phyloP scores from a whole-genome alignment of 2,888 invertebrate genomes.

The Spisula solida region DNA sequence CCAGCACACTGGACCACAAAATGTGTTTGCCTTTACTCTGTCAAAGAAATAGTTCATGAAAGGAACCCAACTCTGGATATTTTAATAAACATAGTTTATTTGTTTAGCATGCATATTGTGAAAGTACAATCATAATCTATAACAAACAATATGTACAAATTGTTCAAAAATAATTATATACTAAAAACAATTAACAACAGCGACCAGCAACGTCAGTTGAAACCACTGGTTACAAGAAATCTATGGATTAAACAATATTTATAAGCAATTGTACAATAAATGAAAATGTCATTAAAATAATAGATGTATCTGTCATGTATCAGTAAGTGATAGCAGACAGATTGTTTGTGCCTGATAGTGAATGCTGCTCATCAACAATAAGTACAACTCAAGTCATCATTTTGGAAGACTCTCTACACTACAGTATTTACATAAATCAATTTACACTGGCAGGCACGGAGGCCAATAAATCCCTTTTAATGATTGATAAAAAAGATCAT shows the following conservation, averaged over 20 bases:
- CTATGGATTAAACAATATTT: conserved; percentile 18
- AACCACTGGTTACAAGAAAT: background rate
- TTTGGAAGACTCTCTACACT: background rate
- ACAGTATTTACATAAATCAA: background rate
- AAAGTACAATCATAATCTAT: conserved; percentile 19
- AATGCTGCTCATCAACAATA: background rate
- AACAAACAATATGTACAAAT: conserved; percentile 23
- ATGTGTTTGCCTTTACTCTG: no score
- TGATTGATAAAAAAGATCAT: no score
- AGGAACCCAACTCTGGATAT: background rate
- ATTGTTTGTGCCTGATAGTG: background rate
- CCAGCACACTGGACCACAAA: no score
- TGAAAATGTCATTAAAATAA: background rate
- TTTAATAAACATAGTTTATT: conserved; percentile 16
- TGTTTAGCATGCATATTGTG: conserved; percentile 16
- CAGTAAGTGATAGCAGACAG: background rate
- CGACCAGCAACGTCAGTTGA: background rate
- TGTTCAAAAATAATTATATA: conserved; percentile 8
- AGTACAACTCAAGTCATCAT: background rate
- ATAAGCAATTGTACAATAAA: background rate
- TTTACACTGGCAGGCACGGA: background rate
- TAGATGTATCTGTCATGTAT: background rate
- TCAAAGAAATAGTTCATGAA: background rate
- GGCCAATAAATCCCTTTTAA: background rate
- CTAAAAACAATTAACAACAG: background rate